These are phyloP conservation scores for Ranitomeya variabilis DNA, from an alignment of 2,113 vertebrate species.

Conservation along the genomic window DNA sequence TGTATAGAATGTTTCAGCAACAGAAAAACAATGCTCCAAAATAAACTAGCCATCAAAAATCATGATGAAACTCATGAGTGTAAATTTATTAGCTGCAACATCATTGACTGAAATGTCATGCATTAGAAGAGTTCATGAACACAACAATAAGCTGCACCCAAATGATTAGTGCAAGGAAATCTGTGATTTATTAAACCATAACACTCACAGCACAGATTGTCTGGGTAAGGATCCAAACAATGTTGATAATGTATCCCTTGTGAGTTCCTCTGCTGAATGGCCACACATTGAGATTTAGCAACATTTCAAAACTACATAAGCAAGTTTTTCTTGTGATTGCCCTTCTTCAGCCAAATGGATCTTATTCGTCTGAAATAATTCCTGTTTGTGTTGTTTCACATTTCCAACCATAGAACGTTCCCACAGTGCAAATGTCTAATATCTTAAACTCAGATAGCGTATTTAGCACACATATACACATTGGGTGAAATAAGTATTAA, in stretches of 20 bases:
- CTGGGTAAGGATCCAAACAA: slow-evolving; percentile 38
- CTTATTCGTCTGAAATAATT: neutral
- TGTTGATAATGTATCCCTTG: slow-evolving; percentile 39
- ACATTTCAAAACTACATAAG: neutral
- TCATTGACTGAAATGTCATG: neutral
- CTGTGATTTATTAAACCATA: slow-evolving; percentile 51
- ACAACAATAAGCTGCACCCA: slow-evolving; percentile 39
- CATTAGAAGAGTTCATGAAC: slow-evolving; percentile 2
- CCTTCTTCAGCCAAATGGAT: slow-evolving; percentile 26
- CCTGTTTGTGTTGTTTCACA: slow-evolving; percentile 31
- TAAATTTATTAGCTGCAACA: slow-evolving; percentile 43
- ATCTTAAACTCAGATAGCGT: neutral
- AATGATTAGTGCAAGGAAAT: slow-evolving; percentile 31
- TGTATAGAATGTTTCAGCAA: slow-evolving; percentile 13
- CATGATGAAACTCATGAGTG: slow-evolving; percentile 28
- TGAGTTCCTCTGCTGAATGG: slow-evolving; percentile 1
- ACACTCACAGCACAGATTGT: slow-evolving; percentile 35
- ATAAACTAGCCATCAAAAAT: slow-evolving; percentile 46
- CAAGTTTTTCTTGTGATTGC: neutral
- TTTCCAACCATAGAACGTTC: slow-evolving; percentile 7
- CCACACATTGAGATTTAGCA: slow-evolving; percentile 49
- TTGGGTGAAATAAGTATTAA: too few species aligned
- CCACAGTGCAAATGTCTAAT: neutral
- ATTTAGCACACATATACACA: neutral
- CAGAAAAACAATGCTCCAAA: slow-evolving; percentile 23